Conservation (phyloP, 37 sponge, comb jelly and placozoan genomes). For the Tethya wilhelma region DNA sequence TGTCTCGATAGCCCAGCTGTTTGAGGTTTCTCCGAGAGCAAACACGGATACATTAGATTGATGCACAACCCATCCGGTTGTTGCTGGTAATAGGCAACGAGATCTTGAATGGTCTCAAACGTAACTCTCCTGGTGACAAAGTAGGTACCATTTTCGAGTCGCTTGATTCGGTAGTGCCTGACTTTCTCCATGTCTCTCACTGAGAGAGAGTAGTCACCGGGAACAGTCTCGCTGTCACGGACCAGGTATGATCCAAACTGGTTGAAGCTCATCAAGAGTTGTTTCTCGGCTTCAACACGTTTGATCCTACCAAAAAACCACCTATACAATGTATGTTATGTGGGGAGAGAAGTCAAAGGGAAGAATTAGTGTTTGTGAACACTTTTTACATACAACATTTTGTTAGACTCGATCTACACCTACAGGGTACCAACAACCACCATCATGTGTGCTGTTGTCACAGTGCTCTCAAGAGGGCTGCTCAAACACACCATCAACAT, state of each 20-base stretch:
- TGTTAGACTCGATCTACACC: not conserved
- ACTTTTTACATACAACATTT: not conserved
- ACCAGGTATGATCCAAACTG: constrained; percentile 85
- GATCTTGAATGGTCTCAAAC: constrained; percentile 76
- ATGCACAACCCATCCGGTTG: constrained; percentile 77
- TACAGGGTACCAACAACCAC: not conserved
- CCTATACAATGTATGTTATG: constrained; percentile 42
- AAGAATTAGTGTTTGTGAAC: no score
- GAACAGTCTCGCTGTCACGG: constrained; percentile 94
- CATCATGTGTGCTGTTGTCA: not conserved
- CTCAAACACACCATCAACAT: no score
- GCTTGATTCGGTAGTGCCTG: constrained; percentile 87
- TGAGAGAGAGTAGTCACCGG: constrained; percentile 94
- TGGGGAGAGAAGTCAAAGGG: not conserved
- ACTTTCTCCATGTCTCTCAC: constrained; percentile 89
- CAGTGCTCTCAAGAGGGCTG: no score
- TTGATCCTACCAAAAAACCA: constrained; percentile 98
- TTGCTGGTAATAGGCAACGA: constrained; percentile 80
- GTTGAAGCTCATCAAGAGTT: constrained; percentile 83
- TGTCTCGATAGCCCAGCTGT: constrained; percentile 89
- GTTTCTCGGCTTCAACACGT: constrained; percentile 95
- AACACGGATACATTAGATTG: constrained; percentile 69
- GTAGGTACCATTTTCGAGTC: constrained; percentile 85
- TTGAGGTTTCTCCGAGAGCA: constrained; percentile 86
- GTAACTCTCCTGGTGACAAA: constrained; percentile 86